Conservation (phyloP, 2,113 vertebrate species). For the Nyctibius bracteatus region DNA sequence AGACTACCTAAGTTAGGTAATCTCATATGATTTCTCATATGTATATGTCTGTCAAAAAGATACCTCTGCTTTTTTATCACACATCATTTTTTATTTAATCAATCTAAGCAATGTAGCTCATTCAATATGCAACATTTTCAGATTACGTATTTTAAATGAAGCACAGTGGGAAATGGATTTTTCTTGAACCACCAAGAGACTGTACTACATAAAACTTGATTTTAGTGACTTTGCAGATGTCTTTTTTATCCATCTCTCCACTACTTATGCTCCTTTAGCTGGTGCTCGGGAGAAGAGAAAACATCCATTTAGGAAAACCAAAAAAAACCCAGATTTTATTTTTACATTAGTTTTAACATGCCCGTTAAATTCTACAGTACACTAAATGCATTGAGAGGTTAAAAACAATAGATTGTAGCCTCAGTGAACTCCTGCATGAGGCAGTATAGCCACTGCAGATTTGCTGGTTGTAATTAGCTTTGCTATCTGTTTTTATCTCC, state of each 20-base stretch:
- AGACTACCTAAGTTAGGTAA: background rate
- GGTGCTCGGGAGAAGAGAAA: background rate
- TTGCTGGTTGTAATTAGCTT: constrained; percentile 31
- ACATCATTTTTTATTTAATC: constrained; percentile 36
- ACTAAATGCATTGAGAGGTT: background rate
- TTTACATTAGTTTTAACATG: background rate
- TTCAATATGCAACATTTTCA: background rate
- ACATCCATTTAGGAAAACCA: background rate
- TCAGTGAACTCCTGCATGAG: constrained; percentile 14
- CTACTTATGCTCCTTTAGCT: background rate
- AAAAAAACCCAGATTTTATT: background rate
- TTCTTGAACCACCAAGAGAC: background rate
- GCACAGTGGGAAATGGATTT: background rate
- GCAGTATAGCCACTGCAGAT: background rate
- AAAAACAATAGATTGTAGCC: constrained; percentile 39
- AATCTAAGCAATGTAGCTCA: background rate
- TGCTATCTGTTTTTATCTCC: constrained; percentile 26
- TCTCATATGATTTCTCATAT: background rate
- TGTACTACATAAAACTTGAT: background rate
- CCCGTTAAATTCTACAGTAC: constrained; percentile 5
- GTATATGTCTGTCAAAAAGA: background rate
- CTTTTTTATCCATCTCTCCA: background rate
- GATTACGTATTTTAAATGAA: background rate
- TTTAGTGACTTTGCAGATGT: background rate
- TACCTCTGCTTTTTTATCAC: background rate